phyloP scores from a whole-genome alignment of 2,797 vertebrate species.

The Botia kubotai region DNA sequence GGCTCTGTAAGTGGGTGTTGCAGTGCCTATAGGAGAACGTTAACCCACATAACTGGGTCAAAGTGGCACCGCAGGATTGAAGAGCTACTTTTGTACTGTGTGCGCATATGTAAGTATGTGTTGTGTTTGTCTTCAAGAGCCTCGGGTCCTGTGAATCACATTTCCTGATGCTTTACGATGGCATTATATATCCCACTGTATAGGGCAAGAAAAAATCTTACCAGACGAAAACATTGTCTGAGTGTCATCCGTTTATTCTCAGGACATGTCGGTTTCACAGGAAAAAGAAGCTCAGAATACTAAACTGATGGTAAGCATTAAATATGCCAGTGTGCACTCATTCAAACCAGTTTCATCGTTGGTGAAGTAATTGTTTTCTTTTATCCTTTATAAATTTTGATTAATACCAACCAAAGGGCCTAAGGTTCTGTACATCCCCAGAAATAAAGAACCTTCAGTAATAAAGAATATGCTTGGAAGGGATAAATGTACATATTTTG shows the following conservation, averaged over 20 bases:
- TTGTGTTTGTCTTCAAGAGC: conserved; percentile 66
- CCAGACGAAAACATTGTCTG: conserved; percentile 51
- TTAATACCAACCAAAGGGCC: conserved; percentile 85
- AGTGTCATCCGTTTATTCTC: conserved; percentile 49
- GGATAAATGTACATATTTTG: conserved; percentile 79
- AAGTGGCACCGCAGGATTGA: conserved; percentile 67
- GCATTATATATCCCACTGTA: conserved; percentile 71
- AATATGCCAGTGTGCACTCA: not conserved
- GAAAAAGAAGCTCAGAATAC: conserved; percentile 22
- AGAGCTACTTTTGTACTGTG: conserved; percentile 60
- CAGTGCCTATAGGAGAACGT: conserved; percentile 76
- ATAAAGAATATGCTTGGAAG: conserved; percentile 84
- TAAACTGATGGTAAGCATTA: not conserved
- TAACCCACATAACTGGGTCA: conserved; percentile 81
- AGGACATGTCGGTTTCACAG: conserved; percentile 38
- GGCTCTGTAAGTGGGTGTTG: conserved; percentile 83
- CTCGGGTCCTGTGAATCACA: conserved; percentile 73
- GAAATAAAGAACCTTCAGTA: conserved; percentile 95
- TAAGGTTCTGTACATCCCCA: conserved; percentile 76
- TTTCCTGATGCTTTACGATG: conserved; percentile 66
- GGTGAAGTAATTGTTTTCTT: conserved; percentile 19
- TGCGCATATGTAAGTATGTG: conserved; percentile 62
- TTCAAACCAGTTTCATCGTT: not conserved
- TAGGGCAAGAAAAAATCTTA: conserved; percentile 59
- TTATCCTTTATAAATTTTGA: conserved; percentile 84